Evolutionary conservation across 2,797 vertebrate species (phyloP), one percentile per base, ranked within the genome.

Genomic region (Steatocranus sp.): DNA sequence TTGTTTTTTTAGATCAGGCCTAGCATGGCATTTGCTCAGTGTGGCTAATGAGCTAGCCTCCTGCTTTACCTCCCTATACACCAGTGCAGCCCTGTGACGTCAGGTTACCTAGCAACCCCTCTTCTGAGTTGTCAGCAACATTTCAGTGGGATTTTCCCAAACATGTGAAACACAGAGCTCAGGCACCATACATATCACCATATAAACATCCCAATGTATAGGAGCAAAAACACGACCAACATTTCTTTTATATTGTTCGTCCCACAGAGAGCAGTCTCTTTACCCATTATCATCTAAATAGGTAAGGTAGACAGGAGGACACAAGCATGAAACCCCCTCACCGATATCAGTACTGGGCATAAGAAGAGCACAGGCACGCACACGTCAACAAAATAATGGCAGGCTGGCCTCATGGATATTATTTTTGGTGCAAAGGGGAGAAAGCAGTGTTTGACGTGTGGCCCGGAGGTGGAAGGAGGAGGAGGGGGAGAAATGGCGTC

Each of bases 31-130:
- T 79, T 79, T 68, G 25, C 84, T 76, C 32, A 30, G n/a, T 50
- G 86, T 78, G 79, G 88, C 91, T 92, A 92, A 94, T 82, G 84
- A 92, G 83, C 83, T 88, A 90, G 88, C 88, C 86, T 91, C 82
- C 87, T 75, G 74, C 82, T 90, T 86, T 81, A 81, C 83, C 90
- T 92, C 90, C 87, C 87, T 56, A 88, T 89, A 93, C 93, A 92
- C 92, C 80, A 89, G 91, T 94, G 94, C 94, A 92, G 90, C 50
- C 53, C 88, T n/a, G 92, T 96, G 96, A 96, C 93, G 94, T 96
- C 94, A 92, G 93, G 96, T 96, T 93, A 88, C 96, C 94, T 96
- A 96, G 96, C 96, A 96, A 97, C 96, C 87, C 80, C 88, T 92
- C 94, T 95, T 94, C 93, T 92, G 91, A 95, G 92, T 93, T 88